Evolutionary conservation across 2,797 vertebrate genomes (phyloP).

Genomic region (Onychomys torridus): DNA sequence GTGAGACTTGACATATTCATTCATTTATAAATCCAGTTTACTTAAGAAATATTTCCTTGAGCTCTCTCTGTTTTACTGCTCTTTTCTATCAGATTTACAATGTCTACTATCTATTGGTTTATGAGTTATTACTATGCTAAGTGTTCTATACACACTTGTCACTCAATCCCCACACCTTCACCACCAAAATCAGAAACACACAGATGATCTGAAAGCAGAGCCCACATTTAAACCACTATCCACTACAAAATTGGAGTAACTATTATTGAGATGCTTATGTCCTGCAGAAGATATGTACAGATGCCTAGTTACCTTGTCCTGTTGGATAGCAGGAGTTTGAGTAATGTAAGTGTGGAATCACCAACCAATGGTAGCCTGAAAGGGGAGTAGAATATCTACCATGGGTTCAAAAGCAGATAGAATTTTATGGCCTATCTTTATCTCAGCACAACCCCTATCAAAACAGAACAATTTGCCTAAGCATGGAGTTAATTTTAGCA

Average conservation of each 20-base stretch:
- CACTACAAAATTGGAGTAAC: not conserved
- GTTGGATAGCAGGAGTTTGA: not conserved
- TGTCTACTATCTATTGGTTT: not conserved
- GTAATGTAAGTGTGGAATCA: not conserved
- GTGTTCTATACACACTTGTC: not conserved
- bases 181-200: not conserved
- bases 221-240: not conserved
- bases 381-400: not conserved
- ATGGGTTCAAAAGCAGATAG: not conserved
- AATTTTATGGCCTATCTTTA: not conserved
- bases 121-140: not conserved
- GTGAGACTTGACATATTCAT: not conserved
- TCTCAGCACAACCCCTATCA: not conserved
- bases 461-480: not conserved
- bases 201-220: not conserved
- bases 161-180: not conserved
- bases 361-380: no score
- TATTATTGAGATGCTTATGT: not conserved
- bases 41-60: constrained; percentile 3
- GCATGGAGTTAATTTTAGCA: not conserved
- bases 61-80: not conserved
- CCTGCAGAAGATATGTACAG: not conserved
- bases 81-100: not conserved
- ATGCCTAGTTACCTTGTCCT: accelerated
- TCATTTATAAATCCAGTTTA: not conserved